Percentiles rank a stretch among this genome's conserved stretches.
phyloP scores from a whole-genome alignment of 23 tunicate genomes.

The Ascidia mentula region DNA sequence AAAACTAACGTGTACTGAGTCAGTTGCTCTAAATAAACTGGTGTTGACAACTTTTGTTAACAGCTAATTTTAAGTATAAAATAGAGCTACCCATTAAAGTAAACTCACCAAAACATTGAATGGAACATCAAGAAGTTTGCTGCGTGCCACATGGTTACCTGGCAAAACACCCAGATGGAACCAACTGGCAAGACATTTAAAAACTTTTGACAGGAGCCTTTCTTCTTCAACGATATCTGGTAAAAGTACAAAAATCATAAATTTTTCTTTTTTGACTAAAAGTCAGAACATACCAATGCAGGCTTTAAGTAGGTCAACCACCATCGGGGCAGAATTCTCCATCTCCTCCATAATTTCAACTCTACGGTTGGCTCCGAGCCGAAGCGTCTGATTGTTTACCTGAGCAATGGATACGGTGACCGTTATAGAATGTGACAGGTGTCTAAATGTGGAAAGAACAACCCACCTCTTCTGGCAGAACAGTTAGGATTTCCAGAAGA shows the following conservation, averaged over 20 bases:
- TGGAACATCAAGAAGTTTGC: slow-evolving; percentile 72
- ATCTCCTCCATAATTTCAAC: slow-evolving; percentile 85
- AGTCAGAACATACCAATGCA: slow-evolving; percentile 41
- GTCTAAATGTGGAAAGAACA: no score
- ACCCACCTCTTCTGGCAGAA: slow-evolving; percentile 90
- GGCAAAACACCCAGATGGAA: slow-evolving; percentile 85
- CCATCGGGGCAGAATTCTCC: slow-evolving; percentile 94
- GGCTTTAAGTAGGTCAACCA: slow-evolving; percentile 78
- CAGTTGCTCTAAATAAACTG: background rate
- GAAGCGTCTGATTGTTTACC: slow-evolving; percentile 70
- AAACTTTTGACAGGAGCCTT: slow-evolving; percentile 52
- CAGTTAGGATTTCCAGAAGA: slow-evolving; percentile 78
- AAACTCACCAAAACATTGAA: slow-evolving; percentile 69
- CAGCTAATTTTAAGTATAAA: no score
- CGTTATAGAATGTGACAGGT: no score
- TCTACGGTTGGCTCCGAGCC: slow-evolving; percentile 88
- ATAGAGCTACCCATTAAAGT: no score
- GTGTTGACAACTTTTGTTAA: no score
- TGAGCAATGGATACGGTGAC: no score
- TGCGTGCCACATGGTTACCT: slow-evolving; percentile 87
- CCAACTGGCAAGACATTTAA: slow-evolving; percentile 96
- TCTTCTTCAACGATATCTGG: slow-evolving; percentile 55
- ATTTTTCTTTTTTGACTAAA: background rate
- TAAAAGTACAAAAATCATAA: background rate
- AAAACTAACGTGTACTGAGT: background rate